These are phyloP conservation scores for Callopanchax toddi DNA, from an alignment of 2,113 vertebrate genomes.

Conservation along the genomic window DNA sequence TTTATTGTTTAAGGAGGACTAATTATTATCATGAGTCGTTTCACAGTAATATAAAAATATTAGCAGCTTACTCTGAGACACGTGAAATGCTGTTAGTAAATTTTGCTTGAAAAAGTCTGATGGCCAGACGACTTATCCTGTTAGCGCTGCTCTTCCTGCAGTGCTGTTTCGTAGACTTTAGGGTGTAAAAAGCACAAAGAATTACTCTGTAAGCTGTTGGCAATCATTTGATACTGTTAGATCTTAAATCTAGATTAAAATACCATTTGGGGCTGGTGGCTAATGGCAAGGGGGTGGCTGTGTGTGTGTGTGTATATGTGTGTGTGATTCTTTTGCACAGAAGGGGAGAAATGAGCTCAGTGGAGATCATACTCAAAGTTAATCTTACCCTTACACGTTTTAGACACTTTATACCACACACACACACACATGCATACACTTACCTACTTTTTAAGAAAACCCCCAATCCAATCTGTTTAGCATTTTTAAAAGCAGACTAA, in stretches of 20 bases:
- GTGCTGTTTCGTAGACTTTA: not conserved
- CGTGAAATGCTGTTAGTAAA: not conserved
- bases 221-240: conserved; percentile 57
- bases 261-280: conserved; percentile 30
- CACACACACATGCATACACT: conserved; percentile 28
- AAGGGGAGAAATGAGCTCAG: conserved; percentile 68
- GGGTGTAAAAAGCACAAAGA: conserved; percentile 27
- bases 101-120: not conserved
- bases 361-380: conserved; percentile 65
- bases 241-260: conserved; percentile 59
- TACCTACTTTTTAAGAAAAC: conserved; percentile 34
- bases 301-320: too few relatives aligned
- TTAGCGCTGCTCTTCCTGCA: not conserved
- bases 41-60: too few relatives aligned
- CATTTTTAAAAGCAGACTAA: conserved; percentile 75
- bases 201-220: conserved; percentile 32
- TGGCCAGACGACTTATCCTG: not conserved
- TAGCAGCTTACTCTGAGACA: too few relatives aligned
- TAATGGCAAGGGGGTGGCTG: conserved; percentile 5
- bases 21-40: too few relatives aligned
- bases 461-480: conserved; percentile 70
- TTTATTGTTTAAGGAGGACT: too few relatives aligned
- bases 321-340: conserved; percentile 22
- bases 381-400: conserved; percentile 63
- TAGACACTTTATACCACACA: conserved; percentile 51